Base-by-base conservation (phyloP, 1,140 invertebrate genomes). In the Pristionchus pacificus region DNA sequence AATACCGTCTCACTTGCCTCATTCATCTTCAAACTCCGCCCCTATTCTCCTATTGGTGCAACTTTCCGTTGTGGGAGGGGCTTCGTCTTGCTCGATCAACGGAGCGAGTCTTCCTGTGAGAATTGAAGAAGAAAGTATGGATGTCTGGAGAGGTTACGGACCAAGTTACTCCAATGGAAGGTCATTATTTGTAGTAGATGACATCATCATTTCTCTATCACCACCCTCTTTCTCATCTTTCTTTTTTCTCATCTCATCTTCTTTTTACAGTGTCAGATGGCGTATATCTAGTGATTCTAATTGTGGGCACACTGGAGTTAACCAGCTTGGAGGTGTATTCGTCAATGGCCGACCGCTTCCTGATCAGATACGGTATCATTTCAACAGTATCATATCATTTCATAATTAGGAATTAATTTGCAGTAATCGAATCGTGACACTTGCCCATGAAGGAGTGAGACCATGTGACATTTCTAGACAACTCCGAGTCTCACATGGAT, bases 391-490 rank as follows among this genome's bases (percentile, higher is more conserved):
- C 38, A 49, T 49, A 6, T 19, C 38, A 49, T 19, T 49, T n/a
- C n/a, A n/a, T n/a, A n/a, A n/a, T n/a, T n/a, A n/a, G n/a, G 19
- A 49, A 19, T 49, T 49, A 19, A 10, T 10, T 49, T 19, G 19
- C 19, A 49, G 38, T 6, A 90, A 92, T 74, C 88, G 92, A 72
- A 97, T 97, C 78, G 93, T 97, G 0, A 93, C 97, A 83, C 86
- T 97, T 79, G 93, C 93, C 24, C 86, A 95, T 68, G 88, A 93
- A 82, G 87, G 87, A 14, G 93, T 96, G 0, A 87, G 94, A 67
- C 94, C 94, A 13, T 97, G 94, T 85, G 94, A 97, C 86, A 97
- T 97, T 84, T 95, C 92, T 2, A 86, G 94, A 60, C 93, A 95
- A 83, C 87, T 97, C 30, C 62, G 95, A 14, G 95, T 98, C 6